Evolutionary conservation across 2,113 vertebrate genomes (phyloP).

Genomic region (Poeciliopsis occidentalis): DNA sequence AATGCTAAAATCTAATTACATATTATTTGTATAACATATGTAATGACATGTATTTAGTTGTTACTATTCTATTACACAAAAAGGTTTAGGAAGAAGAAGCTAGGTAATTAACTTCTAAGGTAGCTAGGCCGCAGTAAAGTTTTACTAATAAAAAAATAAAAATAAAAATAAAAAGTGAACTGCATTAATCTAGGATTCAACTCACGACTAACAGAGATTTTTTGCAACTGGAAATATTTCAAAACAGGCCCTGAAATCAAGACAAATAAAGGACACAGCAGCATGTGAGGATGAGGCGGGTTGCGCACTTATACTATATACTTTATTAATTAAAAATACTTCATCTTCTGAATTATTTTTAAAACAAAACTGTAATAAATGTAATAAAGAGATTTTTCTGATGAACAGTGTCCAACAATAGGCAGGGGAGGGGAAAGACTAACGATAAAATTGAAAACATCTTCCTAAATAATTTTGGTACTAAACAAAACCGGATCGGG

Average conservation of each 20-base stretch:
- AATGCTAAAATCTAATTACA: no score
- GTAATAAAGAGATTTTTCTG: neutral
- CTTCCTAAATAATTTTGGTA: neutral
- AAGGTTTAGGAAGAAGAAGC: no score
- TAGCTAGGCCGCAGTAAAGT: no score
- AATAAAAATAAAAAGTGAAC: no score
- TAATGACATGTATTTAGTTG: neutral
- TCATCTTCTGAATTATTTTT: neutral
- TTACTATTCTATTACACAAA: neutral
- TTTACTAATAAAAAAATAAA: no score
- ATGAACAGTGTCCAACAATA: neutral
- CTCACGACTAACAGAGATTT: neutral
- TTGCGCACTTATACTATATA: no score
- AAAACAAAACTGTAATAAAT: neutral
- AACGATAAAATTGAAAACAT: neutral
- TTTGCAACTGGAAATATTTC: neutral
- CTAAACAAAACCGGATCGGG: neutral
- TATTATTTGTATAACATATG: neutral
- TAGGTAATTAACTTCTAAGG: no score
- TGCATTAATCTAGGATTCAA: no score
- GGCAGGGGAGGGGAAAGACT: neutral
- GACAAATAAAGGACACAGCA: neutral
- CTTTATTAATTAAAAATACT: neutral
- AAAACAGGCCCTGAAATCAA: neutral
- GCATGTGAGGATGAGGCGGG: neutral